Base-by-base conservation (phyloP, 2,797 vertebrate species). In the Rhodeus uyekii region DNA sequence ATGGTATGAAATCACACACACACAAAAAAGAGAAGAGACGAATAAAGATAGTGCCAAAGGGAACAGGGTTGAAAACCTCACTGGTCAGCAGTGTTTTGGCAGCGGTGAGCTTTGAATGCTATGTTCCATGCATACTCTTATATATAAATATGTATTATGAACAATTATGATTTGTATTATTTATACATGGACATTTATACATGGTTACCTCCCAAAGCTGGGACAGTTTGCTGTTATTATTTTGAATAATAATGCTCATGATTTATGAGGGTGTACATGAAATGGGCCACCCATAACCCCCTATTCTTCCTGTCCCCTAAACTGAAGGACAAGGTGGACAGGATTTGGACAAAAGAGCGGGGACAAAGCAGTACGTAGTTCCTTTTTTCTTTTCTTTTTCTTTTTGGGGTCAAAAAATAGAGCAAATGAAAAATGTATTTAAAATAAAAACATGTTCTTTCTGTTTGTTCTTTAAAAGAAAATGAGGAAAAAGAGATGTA, bases 121-220 rank as follows among this genome's bases (percentile, higher is more conserved):
- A 84, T 46, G 86, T 85, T 85, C 86, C 86, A 73, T 46, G 86
- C 86, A 87, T 84, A 87, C 86, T 83, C 87, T 83, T 81, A 87
- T 91, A 88, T 89, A 87, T 89, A 91, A 90, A 89, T 90, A 88
- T 90, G 89, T 90, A 91, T 87, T 81, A 87, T 88, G 89, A 81
- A 91, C 88, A 89, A 90, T 87, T 89, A 90, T 92, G 86, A 85
- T 93, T 94, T 94, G 87, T 93, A 93, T 94, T 89, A 93, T 94
- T 94, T 93, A 92, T 93, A 93, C 86, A 86, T 90, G 87, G 88
- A 92, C 88, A 91, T 92, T 93, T 94, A 89, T 92, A 92, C 87
- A 90, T 88, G 84, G 85, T 89, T 79, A 67, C 74, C 76, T 61
- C 90, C 86, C 84, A 88, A 24, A 82, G 75, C 86, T 85, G 84